Evolutionary conservation across 1,140 invertebrate species (phyloP).

Genomic region (Papilio aristodemus): DNA sequence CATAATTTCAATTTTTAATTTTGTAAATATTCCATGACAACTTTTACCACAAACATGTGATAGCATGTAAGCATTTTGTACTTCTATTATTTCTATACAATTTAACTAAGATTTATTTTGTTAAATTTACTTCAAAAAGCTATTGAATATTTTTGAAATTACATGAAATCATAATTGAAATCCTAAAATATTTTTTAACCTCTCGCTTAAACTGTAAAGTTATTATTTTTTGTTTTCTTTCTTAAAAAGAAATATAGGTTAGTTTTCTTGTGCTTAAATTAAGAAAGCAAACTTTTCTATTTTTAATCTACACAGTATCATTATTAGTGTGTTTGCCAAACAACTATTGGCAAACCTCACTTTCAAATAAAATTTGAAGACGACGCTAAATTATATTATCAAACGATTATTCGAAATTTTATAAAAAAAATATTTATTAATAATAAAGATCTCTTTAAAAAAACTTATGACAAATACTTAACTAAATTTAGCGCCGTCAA

Average conservation of each 20-base stretch:
- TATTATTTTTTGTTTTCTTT: slow-evolving; percentile 1
- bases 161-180: slow-evolving; percentile 16
- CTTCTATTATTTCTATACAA: slow-evolving; percentile 28
- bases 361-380: slow-evolving; percentile 25
- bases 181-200: slow-evolving; percentile 17
- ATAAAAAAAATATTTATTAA: slow-evolving; percentile 43
- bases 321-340: slow-evolving; percentile 16
- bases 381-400: slow-evolving; percentile 58
- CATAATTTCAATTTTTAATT: background rate
- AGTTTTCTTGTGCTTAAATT: slow-evolving; percentile 8
- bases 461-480: slow-evolving; percentile 46
- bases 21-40: background rate
- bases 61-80: slow-evolving; percentile 29
- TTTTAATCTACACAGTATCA: slow-evolving; percentile 10
- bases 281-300: slow-evolving; percentile 6
- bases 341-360: background rate
- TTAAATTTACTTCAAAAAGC: background rate
- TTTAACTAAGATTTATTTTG: slow-evolving; percentile 23
- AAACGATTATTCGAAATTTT: slow-evolving; percentile 42
- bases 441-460: slow-evolving; percentile 43
- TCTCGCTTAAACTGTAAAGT: slow-evolving; percentile 17
- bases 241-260: background rate
- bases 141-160: background rate
- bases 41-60: slow-evolving; percentile 8
- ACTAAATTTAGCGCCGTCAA: slow-evolving; percentile 62